phyloP scores from a whole-genome alignment of 1,140 invertebrate species.

The Drosophila repletoides region DNA sequence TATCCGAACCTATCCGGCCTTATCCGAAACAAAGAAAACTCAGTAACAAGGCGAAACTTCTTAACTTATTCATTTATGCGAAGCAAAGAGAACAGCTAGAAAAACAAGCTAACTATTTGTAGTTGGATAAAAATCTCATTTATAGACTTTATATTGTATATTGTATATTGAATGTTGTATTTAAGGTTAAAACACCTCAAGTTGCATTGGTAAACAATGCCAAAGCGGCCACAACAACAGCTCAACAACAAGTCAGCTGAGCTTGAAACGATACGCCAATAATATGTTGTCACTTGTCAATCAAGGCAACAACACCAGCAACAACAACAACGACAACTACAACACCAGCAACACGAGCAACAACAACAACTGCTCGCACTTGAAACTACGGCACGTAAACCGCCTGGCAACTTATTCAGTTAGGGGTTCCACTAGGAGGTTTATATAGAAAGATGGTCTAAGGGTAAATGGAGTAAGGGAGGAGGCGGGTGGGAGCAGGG shows the following conservation, averaged over 20 bases:
- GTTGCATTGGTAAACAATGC: conserved; percentile 42
- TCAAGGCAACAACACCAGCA: conserved; percentile 62
- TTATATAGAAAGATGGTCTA: neutral
- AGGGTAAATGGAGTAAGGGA: conserved; percentile 4
- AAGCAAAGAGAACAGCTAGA: conserved; percentile 22
- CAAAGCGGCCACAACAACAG: conserved; percentile 39
- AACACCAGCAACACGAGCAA: conserved; percentile 16
- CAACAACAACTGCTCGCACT: no score
- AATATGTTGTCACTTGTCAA: conserved; percentile 80
- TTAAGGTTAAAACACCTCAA: conserved; percentile 19
- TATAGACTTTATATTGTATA: no score
- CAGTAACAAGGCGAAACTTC: neutral
- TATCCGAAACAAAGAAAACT: neutral
- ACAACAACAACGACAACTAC: conserved; percentile 26
- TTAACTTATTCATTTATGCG: no score
- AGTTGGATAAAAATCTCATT: conserved; percentile 4
- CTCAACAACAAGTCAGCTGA: conserved; percentile 36
- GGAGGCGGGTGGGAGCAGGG: neutral
- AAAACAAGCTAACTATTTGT: no score
- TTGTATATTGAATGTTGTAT: neutral
- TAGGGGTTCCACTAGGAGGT: neutral
- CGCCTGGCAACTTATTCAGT: neutral
- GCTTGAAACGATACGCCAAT: conserved; percentile 75
- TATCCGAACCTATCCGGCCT: neutral
- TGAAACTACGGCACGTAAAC: conserved; percentile 52